Base-by-base conservation (phyloP, 2,797 vertebrate species). In the Rhynchotus rufescens region DNA sequence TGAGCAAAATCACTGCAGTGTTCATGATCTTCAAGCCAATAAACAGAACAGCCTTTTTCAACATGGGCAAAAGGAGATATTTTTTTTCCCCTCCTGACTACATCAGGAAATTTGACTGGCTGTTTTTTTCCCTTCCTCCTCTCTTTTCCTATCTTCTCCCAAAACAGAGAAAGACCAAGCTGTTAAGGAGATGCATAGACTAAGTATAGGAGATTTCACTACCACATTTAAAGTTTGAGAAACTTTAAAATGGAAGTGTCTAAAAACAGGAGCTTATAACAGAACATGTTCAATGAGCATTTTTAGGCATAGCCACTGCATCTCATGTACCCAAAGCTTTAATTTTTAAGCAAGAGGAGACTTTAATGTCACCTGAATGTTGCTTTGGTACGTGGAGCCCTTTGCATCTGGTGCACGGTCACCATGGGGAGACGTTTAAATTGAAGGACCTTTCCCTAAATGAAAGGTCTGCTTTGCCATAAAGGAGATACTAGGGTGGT, bases 401-500 rank as follows among this genome's bases (percentile, higher is more conserved):
- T 74, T 83, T 88, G 69, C 74, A 81, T 94, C 66, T 89, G 85
- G 88, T 71, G 84, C 25, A 19, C 15, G 61, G n/a, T 84, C 52
- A 6, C 92, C 60, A 19, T 62, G 74, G 72, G 81, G 84, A 60
- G 67, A 81, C 89, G 84, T 96, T 82, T 73, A 79, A 61, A 89
- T 72, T n/a, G 86, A 93, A 79, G 71, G 75, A 76, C 62, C 76
- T 95, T 86, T 93, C 59, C 66, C 82, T 85, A 78, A 78, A 92
- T 75, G 68, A 61, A 86, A 94, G 92, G 85, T 96, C 86, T 82
- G 13, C 78, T 93, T 93, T 59, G 25, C 73, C 79, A 60, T 68
- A 86, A 94, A 86, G 67, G 88, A 78, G 57, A 54, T 44, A 38
- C 44, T 74, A 67, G 51, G 56, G 49, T 79, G 80, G 28, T 76